Base-by-base conservation (phyloP, 2,888 invertebrate genomes). In the Tromatobia lineatoria region DNA sequence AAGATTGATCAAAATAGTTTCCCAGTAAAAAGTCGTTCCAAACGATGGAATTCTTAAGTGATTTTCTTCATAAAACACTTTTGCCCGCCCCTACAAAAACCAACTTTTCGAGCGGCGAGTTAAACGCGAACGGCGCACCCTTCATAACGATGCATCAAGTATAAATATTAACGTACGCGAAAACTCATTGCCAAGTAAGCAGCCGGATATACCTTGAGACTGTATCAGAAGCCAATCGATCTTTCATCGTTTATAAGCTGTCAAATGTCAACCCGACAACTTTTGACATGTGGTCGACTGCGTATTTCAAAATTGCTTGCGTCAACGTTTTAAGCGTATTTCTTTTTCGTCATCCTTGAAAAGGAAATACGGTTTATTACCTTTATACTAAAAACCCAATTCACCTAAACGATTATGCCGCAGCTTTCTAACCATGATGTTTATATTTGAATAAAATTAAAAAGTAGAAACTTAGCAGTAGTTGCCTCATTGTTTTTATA, bases 181-280 rank as follows among this genome's bases (percentile, higher is more conserved):
- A 61, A 61, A 34, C 18, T 61, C 38, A 34, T 61, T 38, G 18
- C 38, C 15, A 23, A 20, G 54, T 54, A 54, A 11, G 54, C 54
- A 54, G 23, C 23, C 25, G 59, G 34, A 59, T 59, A 59, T 61
- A 34, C 18, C n/a, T 8, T 29, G 59, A 8, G 11, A 15, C 7
- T 59, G n/a, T 59, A 59, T 59, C 29, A 29, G 25, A 29, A 29
- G 2, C 15, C 38, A 20, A 64, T 64, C 42, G 64, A 64, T 64
- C 64, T 38, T 10, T 20, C 38, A 20, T 20, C 18, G 42, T 42
- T 38, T 64, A 18, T 10, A 61, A 18, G 38, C 10, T 18, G 18
- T 61, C 61, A 11, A 38, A 38, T 11, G 34, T 61, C 61, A 29
- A 18, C 10, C 1, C n/a, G 38, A 8, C 54, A 54, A 20, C 54